phyloP scores from a whole-genome alignment of 2,113 vertebrate genomes.

The Mola mola region DNA sequence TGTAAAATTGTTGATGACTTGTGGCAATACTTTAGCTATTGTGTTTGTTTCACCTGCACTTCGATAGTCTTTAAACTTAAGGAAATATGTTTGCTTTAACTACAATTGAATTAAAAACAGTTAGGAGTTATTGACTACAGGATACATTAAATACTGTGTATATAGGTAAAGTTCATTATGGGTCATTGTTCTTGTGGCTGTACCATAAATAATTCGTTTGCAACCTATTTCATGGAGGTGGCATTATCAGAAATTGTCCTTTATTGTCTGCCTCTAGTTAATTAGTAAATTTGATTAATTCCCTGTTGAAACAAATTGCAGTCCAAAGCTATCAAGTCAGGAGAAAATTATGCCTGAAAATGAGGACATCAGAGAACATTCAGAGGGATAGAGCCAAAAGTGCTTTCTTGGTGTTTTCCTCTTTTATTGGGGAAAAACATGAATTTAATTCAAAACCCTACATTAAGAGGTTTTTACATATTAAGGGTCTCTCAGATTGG shows the following conservation, averaged over 20 bases:
- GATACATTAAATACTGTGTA: too few relatives aligned
- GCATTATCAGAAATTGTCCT: conserved; percentile 49
- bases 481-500: conserved; percentile 13
- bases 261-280: conserved; percentile 55
- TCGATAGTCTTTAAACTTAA: too few relatives aligned
- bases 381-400: conserved; percentile 19
- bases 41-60: too few relatives aligned
- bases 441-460: conserved; percentile 30
- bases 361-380: conserved; percentile 42
- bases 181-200: conserved; percentile 31
- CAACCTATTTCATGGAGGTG: conserved; percentile 42
- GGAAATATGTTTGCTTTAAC: too few relatives aligned
- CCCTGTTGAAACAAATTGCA: conserved; percentile 47
- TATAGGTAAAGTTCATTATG: conserved; percentile 41
- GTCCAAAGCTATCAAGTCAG: conserved; percentile 52
- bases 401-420: conserved; percentile 17
- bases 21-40: too few relatives aligned
- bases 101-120: too few relatives aligned
- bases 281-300: conserved; percentile 68
- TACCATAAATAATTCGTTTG: conserved; percentile 54
- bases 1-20: too few relatives aligned
- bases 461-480: conserved; percentile 7
- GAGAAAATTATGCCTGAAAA: conserved; percentile 55
- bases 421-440: conserved; percentile 1
- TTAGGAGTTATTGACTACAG: too few relatives aligned